phyloP scores from a whole-genome alignment of 2,797 vertebrate species.

The Loriculus beryllinus region DNA sequence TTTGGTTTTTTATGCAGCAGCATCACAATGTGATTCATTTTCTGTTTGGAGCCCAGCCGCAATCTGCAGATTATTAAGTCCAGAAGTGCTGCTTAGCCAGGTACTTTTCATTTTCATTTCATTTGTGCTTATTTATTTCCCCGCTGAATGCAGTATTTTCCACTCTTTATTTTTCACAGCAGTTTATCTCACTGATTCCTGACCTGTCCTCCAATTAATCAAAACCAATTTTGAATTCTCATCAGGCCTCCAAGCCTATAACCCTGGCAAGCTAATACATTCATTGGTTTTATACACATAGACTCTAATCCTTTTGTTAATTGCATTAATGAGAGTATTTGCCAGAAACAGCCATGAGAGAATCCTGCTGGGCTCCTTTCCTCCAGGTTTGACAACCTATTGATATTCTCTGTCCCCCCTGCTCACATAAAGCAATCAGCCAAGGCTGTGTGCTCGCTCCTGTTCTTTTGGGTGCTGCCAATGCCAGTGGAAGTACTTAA shows the following conservation, averaged over 20 bases:
- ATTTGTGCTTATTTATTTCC: conserved; percentile 2
- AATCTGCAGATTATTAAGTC: not conserved
- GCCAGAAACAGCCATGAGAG: not conserved
- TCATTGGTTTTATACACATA: not conserved
- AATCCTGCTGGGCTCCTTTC: not conserved
- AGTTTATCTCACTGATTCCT: not conserved
- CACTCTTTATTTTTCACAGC: not conserved
- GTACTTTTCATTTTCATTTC: conserved; percentile 12
- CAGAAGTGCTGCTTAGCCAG: not conserved
- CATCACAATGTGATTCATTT: not conserved
- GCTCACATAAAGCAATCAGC: not conserved
- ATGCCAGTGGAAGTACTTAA: not conserved
- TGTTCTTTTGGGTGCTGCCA: not conserved
- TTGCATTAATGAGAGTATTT: not conserved
- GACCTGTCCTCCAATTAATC: not conserved
- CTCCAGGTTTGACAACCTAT: not conserved
- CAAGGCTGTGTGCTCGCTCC: not conserved
- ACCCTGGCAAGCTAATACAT: not conserved
- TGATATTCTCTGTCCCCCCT: not conserved
- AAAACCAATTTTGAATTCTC: not conserved
- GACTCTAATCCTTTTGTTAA: not conserved
- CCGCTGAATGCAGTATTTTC: not conserved
- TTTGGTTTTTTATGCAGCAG: not conserved
- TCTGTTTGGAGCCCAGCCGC: not conserved
- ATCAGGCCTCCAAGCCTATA: not conserved